Conservation (phyloP, 2,797 vertebrate species). For the Gymnodraco acuticeps region DNA sequence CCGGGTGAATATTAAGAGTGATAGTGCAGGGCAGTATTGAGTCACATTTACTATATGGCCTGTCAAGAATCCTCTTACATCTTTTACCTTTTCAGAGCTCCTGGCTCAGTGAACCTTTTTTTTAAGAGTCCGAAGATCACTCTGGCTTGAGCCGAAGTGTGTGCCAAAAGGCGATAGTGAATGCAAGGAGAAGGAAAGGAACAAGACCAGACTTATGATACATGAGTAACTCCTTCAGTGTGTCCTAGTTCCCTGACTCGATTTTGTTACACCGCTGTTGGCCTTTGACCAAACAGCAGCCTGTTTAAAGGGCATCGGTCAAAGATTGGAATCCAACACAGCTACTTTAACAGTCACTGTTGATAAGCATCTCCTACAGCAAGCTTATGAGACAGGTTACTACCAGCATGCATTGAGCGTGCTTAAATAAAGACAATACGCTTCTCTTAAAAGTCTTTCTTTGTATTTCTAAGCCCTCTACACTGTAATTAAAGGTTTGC, state of each 20-base stretch:
- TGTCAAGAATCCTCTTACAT: constrained; percentile 50
- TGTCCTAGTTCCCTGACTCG: constrained; percentile 45
- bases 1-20: constrained; percentile 50
- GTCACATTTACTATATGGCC: constrained; percentile 46
- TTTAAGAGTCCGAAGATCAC: constrained; percentile 8
- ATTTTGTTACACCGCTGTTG: constrained; percentile 47
- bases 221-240: constrained; percentile 20
- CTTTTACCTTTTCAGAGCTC: constrained; percentile 29
- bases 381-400: constrained; percentile 12
- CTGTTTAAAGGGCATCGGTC: constrained; percentile 47
- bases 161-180: constrained; percentile 1
- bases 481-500: constrained; percentile 42
- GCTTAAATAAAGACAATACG: constrained; percentile 19
- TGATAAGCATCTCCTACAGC: constrained; percentile 8
- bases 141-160: constrained; percentile 31
- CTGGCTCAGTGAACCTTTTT: constrained; percentile 21
- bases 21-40: constrained; percentile 29
- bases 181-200: constrained; percentile 17
- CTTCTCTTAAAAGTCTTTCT: constrained; percentile 15
- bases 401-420: not conserved
- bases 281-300: constrained; percentile 39
- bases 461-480: constrained; percentile 31
- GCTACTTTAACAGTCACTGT: constrained; percentile 14
- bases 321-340: constrained; percentile 33
- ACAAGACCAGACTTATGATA: constrained; percentile 40